Conservation (phyloP, 92 coral and sea anemone genomes). For the Heliopora coerulea region DNA sequence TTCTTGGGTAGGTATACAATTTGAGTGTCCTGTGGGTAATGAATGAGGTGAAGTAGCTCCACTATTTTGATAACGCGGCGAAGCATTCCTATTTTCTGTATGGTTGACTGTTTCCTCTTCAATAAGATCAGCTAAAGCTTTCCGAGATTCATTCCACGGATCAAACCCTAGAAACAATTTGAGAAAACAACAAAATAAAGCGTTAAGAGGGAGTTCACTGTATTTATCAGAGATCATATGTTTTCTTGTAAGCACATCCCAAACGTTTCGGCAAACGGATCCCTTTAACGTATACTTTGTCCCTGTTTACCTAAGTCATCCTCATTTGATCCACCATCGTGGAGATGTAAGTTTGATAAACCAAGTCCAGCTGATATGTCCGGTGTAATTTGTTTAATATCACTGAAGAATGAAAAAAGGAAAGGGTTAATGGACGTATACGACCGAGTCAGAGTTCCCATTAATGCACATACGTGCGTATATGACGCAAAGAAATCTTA, state of each 20-base stretch:
- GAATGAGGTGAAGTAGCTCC: conserved; percentile 33
- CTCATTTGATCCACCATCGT: conserved; percentile 56
- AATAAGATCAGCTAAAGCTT: conserved; percentile 88
- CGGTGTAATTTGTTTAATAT: conserved; percentile 24
- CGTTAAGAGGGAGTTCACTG: too few relatives aligned
- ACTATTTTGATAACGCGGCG: conserved; percentile 39
- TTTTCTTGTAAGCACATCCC: too few relatives aligned
- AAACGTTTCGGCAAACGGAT: too few relatives aligned
- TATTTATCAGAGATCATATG: too few relatives aligned
- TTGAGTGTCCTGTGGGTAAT: conserved; percentile 28
- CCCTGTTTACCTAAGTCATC: conserved; percentile 99
- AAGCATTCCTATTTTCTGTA: conserved; percentile 32
- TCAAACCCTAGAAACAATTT: conserved; percentile 78
- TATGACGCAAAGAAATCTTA: too few relatives aligned
- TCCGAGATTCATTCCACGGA: conserved; percentile 94
- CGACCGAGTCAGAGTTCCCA: too few relatives aligned
- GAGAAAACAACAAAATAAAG: neutral
- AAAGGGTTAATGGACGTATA: too few relatives aligned
- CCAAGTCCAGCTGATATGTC: conserved; percentile 78
- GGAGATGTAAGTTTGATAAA: conserved; percentile 77
- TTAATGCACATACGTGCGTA: too few relatives aligned
- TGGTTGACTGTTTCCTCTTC: conserved; percentile 67
- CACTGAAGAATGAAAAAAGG: conserved; percentile 18
- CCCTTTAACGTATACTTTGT: too few relatives aligned
- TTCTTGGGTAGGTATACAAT: conserved; percentile 43